phyloP scores from a whole-genome alignment of 2,113 vertebrate species.

The Cinclus cinclus region DNA sequence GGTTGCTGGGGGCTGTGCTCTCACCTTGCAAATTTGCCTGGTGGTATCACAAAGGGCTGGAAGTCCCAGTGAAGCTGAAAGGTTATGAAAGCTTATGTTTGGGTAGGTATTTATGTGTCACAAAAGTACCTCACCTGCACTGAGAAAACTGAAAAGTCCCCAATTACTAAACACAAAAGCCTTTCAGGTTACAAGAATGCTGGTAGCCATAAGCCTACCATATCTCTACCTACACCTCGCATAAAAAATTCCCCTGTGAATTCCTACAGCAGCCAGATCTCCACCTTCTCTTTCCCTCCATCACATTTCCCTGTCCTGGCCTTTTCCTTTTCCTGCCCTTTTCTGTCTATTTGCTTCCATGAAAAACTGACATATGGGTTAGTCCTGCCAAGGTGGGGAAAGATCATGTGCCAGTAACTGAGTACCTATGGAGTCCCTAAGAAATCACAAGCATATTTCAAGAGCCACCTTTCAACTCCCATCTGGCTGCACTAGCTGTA shows the following conservation, averaged over 20 bases:
- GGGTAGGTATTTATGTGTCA: neutral
- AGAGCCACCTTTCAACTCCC: neutral
- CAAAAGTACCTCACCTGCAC: neutral
- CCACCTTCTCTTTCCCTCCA: neutral
- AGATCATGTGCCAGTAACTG: neutral
- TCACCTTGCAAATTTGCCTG: neutral
- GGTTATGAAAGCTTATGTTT: neutral
- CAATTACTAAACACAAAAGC: neutral
- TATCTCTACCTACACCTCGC: neutral
- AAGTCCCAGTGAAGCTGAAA: neutral
- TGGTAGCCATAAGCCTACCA: neutral
- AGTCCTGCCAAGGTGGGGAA: neutral
- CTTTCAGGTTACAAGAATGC: neutral
- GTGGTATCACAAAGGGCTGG: neutral
- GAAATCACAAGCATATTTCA: neutral
- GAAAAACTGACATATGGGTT: neutral
- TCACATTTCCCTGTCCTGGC: neutral
- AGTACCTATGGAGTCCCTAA: neutral
- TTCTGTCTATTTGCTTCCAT: neutral
- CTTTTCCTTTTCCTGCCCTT: neutral
- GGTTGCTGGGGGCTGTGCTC: neutral
- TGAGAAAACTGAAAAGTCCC: neutral
- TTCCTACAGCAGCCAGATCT: neutral
- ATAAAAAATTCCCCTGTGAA: neutral
- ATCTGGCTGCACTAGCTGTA: neutral